Conservation (phyloP, 2,888 invertebrate species). For the Campoplex capitator region DNA sequence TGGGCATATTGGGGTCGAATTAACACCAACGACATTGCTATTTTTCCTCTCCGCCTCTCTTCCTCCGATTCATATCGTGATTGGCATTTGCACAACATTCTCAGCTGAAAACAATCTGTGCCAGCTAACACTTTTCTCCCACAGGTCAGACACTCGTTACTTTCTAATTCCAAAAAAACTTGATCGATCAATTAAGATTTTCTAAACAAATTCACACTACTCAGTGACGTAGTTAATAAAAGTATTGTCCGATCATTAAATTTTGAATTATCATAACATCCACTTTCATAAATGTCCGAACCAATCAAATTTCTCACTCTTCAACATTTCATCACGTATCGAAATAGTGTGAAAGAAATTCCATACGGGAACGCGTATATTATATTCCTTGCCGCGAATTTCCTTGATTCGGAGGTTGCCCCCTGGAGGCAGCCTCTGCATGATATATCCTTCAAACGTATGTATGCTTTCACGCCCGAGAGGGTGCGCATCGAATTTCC, state of each 20-base stretch:
- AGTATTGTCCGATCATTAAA: too few species aligned
- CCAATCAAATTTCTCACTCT: background rate
- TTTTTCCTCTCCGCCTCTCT: slow-evolving; percentile 69
- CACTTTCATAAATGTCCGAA: too few species aligned
- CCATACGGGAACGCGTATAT: slow-evolving; percentile 19
- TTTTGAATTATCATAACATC: background rate
- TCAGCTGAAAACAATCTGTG: slow-evolving; percentile 69
- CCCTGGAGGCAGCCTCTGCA: slow-evolving; percentile 36
- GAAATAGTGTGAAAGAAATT: background rate
- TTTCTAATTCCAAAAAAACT: background rate
- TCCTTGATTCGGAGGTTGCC: slow-evolving; percentile 37
- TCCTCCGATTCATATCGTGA: slow-evolving; percentile 72
- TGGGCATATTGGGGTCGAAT: slow-evolving; percentile 80
- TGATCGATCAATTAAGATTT: background rate
- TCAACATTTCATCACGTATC: background rate
- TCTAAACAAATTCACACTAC: background rate
- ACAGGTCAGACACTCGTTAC: slow-evolving; percentile 24
- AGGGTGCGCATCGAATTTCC: slow-evolving; percentile 56
- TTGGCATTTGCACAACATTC: slow-evolving; percentile 79
- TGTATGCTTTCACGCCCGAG: slow-evolving; percentile 43
- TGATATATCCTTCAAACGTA: slow-evolving; percentile 20
- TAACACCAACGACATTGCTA: slow-evolving; percentile 77
- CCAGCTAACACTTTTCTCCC: slow-evolving; percentile 18
- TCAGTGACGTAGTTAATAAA: too few species aligned
- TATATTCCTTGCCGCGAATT: slow-evolving; percentile 51